A percentile compares a stretch with the other conserved stretches of the same genome.
Conservation (phyloP, 2,113 vertebrate genomes). For the Varanus salvator region DNA sequence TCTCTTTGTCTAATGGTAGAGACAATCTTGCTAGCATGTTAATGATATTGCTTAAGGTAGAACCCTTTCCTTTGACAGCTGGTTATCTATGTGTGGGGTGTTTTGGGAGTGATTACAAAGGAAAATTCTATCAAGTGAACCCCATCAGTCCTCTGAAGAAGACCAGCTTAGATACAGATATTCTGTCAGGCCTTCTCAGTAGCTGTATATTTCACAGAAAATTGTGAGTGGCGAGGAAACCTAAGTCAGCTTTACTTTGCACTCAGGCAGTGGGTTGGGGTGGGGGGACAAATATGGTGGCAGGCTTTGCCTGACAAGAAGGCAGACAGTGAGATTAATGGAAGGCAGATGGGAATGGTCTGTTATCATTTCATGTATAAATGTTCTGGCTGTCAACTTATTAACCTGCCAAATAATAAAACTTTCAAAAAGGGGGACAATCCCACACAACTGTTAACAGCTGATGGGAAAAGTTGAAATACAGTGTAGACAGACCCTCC, state of each 20-base stretch:
- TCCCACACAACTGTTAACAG: conserved; percentile 14
- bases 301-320: not conserved
- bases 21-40: not conserved
- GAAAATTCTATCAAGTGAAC: not conserved
- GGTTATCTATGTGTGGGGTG: not conserved
- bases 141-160: not conserved
- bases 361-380: conserved; percentile 29
- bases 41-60: too few species aligned
- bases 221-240: not conserved
- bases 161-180: not conserved
- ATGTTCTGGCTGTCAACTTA: conserved; percentile 46
- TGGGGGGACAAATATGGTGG: not conserved
- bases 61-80: not conserved
- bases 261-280: not conserved
- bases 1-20: too few species aligned
- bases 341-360: not conserved
- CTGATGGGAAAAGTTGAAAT: conserved; percentile 21
- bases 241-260: not conserved
- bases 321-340: conserved; percentile 36
- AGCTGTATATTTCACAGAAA: conserved; percentile 4
- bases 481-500: not conserved
- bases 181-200: not conserved
- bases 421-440: not conserved
- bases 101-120: too few species aligned
- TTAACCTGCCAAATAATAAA: conserved; percentile 44